A percentile compares a stretch with the other conserved stretches of the same genome.
These are phyloP conservation scores for Myiozetetes cayanensis DNA, from an alignment of 2,113 vertebrate species.

Conservation along the genomic window DNA sequence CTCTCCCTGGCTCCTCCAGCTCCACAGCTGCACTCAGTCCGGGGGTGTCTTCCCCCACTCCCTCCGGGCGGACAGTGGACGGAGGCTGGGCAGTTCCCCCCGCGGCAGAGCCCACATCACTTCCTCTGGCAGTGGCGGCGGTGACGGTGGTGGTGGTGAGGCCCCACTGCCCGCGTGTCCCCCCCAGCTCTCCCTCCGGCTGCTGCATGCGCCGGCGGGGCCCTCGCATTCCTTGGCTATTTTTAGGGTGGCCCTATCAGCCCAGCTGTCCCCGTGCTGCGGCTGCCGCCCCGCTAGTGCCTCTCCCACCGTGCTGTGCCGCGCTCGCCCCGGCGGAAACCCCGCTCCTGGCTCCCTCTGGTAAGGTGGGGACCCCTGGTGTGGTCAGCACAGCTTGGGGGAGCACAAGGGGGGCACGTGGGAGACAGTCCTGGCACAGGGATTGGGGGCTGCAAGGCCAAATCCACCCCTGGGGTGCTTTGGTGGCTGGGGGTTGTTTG, in stretches of 20 bases:
- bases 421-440: background rate
- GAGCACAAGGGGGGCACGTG: background rate
- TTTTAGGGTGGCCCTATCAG: constrained; percentile 80
- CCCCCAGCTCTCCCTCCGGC: constrained; percentile 4
- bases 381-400: background rate
- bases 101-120: constrained; percentile 36
- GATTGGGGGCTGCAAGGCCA: rapidly evolving
- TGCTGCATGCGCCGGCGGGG: constrained; percentile 26
- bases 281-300: background rate
- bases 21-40: rapidly evolving
- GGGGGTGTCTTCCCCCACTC: background rate
- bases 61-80: background rate
- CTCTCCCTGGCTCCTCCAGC: background rate
- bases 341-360: background rate
- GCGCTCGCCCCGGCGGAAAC: background rate
- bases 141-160: background rate
- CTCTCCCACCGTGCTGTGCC: constrained; percentile 64
- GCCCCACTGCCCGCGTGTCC: background rate
- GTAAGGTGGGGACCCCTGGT: constrained; percentile 23
- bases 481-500: background rate
- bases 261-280: constrained; percentile 82
- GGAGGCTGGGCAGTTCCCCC: background rate
- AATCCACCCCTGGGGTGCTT: rapidly evolving
- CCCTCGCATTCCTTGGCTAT: constrained; percentile 75
- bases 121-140: constrained; percentile 56